Conservation (phyloP, 2,888 invertebrate species). For the Sericinus montela region DNA sequence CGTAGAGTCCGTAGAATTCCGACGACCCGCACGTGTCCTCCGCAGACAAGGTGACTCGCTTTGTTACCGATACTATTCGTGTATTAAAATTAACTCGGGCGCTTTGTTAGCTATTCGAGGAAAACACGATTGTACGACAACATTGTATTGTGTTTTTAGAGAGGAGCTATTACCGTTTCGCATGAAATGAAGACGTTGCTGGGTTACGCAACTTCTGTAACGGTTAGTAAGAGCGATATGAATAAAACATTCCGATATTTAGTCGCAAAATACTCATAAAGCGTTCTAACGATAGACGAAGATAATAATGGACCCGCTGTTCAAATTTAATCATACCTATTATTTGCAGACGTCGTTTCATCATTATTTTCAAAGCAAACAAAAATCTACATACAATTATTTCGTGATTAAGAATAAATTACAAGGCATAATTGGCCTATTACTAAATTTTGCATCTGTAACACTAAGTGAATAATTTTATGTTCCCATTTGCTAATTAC, state of each 20-base stretch:
- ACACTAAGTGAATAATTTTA: too few relatives aligned
- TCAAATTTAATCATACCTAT: too few relatives aligned
- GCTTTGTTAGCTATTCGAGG: not conserved
- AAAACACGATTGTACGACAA: not conserved
- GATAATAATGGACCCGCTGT: too few relatives aligned
- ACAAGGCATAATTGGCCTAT: too few relatives aligned
- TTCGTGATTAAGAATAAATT: too few relatives aligned
- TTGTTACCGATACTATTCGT: not conserved
- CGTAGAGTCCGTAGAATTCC: not conserved
- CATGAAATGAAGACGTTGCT: not conserved
- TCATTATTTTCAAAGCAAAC: too few relatives aligned
- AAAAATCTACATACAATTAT: too few relatives aligned
- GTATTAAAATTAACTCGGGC: not conserved
- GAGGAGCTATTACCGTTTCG: not conserved
- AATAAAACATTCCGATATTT: not conserved
- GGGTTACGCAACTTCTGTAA: not conserved
- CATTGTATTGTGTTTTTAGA: not conserved
- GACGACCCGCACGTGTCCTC: not conserved
- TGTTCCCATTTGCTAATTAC: too few relatives aligned
- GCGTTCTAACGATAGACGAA: too few relatives aligned
- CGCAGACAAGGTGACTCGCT: constrained; percentile 11
- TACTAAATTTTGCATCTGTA: too few relatives aligned
- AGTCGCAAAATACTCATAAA: not conserved
- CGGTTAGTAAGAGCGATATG: not conserved
- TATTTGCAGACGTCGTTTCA: too few relatives aligned